Evolutionary conservation across 2,888 invertebrate species (phyloP).

Genomic region (Drosophila affinis): DNA sequence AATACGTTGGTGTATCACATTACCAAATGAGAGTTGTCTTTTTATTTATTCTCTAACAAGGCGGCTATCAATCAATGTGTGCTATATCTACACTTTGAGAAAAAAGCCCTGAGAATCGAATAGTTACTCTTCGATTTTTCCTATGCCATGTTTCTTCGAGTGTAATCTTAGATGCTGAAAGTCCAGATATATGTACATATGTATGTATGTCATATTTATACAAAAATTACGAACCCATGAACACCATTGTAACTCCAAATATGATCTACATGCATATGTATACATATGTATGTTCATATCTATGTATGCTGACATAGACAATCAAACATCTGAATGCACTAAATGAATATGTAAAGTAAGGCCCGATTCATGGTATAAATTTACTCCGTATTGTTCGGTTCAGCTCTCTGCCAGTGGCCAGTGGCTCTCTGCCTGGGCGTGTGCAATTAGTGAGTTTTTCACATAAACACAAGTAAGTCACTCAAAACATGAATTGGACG

Average conservation of each 20-base stretch:
- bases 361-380: constrained; percentile 37
- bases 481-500: constrained; percentile 36
- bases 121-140: not conserved
- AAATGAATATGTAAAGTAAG: constrained; percentile 44
- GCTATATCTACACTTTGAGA: not conserved
- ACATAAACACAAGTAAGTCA: constrained; percentile 48
- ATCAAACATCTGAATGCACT: constrained; percentile 32
- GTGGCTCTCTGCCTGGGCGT: not conserved
- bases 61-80: not conserved
- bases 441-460: constrained; percentile 50
- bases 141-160: no score
- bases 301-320: constrained; percentile 15
- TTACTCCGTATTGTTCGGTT: constrained; percentile 42
- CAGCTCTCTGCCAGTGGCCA: constrained; percentile 14
- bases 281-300: not conserved
- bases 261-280: not conserved
- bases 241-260: not conserved
- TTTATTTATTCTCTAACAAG: constrained; percentile 7
- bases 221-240: not conserved
- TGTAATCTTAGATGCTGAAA: not conserved
- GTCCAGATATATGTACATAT: not conserved
- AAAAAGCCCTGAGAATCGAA: not conserved
- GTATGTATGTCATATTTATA: not conserved
- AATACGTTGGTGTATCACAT: constrained; percentile 22
- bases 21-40: constrained; percentile 25